Evolutionary conservation across 2,888 invertebrate species (phyloP).

Genomic region (Scrobipalpa costella): DNA sequence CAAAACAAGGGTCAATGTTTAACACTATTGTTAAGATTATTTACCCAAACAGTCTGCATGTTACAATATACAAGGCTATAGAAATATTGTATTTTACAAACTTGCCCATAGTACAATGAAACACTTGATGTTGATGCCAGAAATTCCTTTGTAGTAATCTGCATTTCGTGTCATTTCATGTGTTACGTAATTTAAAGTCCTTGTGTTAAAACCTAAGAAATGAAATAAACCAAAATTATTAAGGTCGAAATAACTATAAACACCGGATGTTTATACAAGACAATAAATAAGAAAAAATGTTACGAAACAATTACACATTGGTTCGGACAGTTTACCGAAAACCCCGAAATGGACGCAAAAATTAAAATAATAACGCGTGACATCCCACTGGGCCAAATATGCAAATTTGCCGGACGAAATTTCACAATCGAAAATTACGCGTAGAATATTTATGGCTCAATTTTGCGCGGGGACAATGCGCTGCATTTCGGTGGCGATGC

Average conservation of each 20-base stretch:
- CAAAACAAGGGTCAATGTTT: too few species aligned
- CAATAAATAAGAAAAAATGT: slow-evolving; percentile 11
- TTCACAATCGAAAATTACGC: slow-evolving; percentile 67
- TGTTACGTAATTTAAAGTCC: too few species aligned
- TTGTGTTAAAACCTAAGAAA: too few species aligned
- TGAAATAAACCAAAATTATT: background rate
- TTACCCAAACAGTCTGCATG: too few species aligned
- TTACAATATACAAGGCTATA: too few species aligned
- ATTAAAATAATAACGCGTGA: slow-evolving; percentile 40
- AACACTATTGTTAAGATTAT: too few species aligned
- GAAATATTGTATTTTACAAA: too few species aligned
- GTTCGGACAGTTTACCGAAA: background rate
- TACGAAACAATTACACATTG: slow-evolving; percentile 2
- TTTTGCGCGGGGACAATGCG: slow-evolving; percentile 62
- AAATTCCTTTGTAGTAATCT: too few species aligned
- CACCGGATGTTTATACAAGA: background rate
- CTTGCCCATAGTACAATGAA: too few species aligned
- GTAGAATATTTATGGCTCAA: slow-evolving; percentile 77
- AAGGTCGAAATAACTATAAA: too few species aligned
- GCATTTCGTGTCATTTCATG: too few species aligned
- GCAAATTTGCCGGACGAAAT: slow-evolving; percentile 58
- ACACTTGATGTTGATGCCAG: too few species aligned
- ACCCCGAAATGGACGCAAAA: slow-evolving; percentile 28
- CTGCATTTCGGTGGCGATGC: slow-evolving; percentile 55
- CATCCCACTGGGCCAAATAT: slow-evolving; percentile 51